Percentiles rank a stretch among this genome's conserved stretches.
These are phyloP conservation scores for Montipora efflorescens DNA, from an alignment of 64 coral and sea anemone genomes.

Conservation along the genomic window DNA sequence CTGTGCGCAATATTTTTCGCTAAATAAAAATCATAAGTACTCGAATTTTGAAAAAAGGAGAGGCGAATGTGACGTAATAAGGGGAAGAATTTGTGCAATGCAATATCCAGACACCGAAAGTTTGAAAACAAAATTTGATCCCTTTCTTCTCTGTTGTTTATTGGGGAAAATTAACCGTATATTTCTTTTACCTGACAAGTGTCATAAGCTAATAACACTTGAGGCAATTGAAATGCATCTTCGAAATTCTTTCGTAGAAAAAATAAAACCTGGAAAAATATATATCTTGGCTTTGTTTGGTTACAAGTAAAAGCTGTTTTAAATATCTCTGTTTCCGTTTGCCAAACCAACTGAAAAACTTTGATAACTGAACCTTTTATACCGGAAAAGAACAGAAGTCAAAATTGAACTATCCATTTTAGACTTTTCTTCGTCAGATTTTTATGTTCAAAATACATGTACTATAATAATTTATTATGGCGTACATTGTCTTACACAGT, in stretches of 20 bases:
- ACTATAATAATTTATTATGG: no score
- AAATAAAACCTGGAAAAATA: background rate
- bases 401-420: background rate
- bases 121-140: constrained; percentile 48
- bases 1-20: no score
- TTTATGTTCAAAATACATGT: no score
- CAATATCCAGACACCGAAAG: background rate
- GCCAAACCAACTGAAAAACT: background rate
- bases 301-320: background rate
- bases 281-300: background rate
- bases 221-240: constrained; percentile 6
- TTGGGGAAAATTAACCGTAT: background rate
- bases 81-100: constrained; percentile 20
- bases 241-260: constrained; percentile 27
- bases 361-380: background rate
- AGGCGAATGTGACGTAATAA: background rate
- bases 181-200: background rate
- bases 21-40: background rate
- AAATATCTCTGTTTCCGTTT: background rate
- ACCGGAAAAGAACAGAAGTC: background rate
- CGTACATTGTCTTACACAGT: no score
- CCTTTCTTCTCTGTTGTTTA: constrained; percentile 8
- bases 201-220: constrained; percentile 1
- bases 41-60: no score
- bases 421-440: background rate